Evolutionary conservation across 2,113 vertebrate genomes (phyloP), one percentile per base, ranked within the genome.

Genomic region (Alexandromys fortis): DNA sequence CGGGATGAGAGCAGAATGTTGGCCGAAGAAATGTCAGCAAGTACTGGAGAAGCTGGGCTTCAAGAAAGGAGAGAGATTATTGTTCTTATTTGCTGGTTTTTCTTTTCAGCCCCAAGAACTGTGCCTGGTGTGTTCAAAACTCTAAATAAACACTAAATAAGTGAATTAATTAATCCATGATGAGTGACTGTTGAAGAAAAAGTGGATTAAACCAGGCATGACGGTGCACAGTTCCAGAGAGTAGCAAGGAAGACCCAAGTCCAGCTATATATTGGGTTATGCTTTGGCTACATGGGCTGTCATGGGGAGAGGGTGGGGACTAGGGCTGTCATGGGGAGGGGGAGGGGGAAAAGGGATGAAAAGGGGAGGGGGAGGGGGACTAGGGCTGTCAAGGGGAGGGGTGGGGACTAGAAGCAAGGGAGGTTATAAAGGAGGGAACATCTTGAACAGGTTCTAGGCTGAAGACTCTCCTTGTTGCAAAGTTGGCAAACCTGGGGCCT

Each of bases 111-210:
- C 16, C 28, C 30, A 70, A 91, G 65, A 91, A 85, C 47, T 68
- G 61, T 85, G 63, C 77, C 68, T 92, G 45, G 33, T 7, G 33
- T 24, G 35, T 58, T 89, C 83, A 92, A 94, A 93, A 17, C 26
- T 85, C 47, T 63, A n/a, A 24, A 76, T 75, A 91, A 91, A 91
- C 42, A 91, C 82, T 91, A 76, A 52, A 76, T 65, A 79, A 55
- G 17, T 90, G 28, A 70, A 89, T 89, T 33, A 91, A 78, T 91
- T 90, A 81, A 75, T 76, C 14, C 16, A 58, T 22, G 17, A 61
- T 91, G 55, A 85, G 3, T 68, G 17, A 21, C 86, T 42, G 7
- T 86, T 47, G 16, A 58, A 85, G 82, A 89, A 65, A n/a, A 79
- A 28, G 3, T 42, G 19, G 38, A 76, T 1, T 52, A 45, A 79